Percentiles rank a stretch among this genome's conserved stretches.
phyloP scores from a whole-genome alignment of 53 echinoderm and acorn worm species.

The Holothuria leucospilota region DNA sequence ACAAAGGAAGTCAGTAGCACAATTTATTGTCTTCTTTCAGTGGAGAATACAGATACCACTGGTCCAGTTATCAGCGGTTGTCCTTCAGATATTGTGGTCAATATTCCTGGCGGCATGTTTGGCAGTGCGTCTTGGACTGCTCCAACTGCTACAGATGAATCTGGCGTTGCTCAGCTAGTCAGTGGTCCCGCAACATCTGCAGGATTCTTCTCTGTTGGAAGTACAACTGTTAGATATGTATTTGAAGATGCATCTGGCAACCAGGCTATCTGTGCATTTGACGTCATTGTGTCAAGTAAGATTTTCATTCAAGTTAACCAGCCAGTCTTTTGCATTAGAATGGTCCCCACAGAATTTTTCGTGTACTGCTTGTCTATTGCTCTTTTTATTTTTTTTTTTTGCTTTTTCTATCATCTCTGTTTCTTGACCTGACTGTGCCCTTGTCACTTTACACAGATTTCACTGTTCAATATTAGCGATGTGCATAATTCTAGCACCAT shows the following conservation, averaged over 20 bases:
- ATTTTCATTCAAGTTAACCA: not conserved
- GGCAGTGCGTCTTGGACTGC: conserved; percentile 61
- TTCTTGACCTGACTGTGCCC: too few relatives aligned
- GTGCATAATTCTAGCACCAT: too few relatives aligned
- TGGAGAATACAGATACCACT: conserved; percentile 41
- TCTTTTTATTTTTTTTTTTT: too few relatives aligned
- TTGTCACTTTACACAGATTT: too few relatives aligned
- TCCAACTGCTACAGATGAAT: conserved; percentile 76
- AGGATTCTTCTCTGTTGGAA: conserved; percentile 67
- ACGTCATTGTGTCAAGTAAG: conserved; percentile 67
- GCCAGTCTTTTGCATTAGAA: too few relatives aligned
- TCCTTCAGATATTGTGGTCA: conserved; percentile 49
- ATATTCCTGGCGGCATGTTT: conserved; percentile 23
- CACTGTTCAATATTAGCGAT: too few relatives aligned
- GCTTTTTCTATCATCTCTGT: too few relatives aligned
- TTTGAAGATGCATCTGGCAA: conserved; percentile 76
- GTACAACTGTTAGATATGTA: conserved; percentile 68
- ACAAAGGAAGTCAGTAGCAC: not conserved
- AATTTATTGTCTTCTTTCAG: conserved; percentile 7
- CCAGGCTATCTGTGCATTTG: conserved; percentile 73
- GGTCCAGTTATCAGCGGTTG: conserved; percentile 67
- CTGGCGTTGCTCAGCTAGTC: conserved; percentile 42
- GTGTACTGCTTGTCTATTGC: too few relatives aligned
- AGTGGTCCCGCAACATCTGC: conserved; percentile 62
- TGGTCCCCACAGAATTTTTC: too few relatives aligned